Evolutionary conservation across 2,797 vertebrate species (phyloP).

Genomic region (Oreonectes daqikongensis): DNA sequence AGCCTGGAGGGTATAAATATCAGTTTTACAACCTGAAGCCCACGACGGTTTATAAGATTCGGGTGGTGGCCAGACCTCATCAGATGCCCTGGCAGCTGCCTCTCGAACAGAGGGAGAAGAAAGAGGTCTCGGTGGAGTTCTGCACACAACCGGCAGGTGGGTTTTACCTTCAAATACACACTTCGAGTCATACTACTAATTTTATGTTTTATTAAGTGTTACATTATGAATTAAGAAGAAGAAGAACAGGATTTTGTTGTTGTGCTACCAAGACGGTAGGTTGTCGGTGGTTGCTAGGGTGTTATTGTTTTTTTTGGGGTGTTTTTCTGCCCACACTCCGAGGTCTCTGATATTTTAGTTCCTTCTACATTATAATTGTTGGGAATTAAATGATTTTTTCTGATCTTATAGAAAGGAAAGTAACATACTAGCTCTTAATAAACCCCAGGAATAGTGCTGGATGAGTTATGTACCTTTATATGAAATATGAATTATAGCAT

Average conservation of each 20-base stretch:
- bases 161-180: constrained; percentile 40
- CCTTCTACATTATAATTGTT: no score
- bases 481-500: neutral
- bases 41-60: constrained; percentile 90
- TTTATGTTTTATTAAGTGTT: neutral
- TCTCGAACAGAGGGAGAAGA: constrained; percentile 91
- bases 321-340: no score
- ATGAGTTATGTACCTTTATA: neutral
- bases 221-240: neutral
- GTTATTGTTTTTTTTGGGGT: neutral
- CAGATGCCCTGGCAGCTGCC: constrained; percentile 99
- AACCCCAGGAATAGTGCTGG: no score
- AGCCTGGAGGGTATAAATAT: constrained; percentile 90
- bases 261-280: neutral
- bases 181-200: neutral
- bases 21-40: constrained; percentile 92
- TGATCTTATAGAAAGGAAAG: no score
- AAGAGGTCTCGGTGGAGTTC: constrained; percentile 93
- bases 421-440: no score
- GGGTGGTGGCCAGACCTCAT: constrained; percentile 92
- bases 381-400: no score
- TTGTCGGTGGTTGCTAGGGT: neutral
- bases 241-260: neutral
- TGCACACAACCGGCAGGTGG: constrained; percentile 93
- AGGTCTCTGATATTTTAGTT: no score